Evolutionary conservation across 2,113 vertebrate species (phyloP), one percentile per base, ranked within the genome.

Genomic region (Anoplopoma fimbria): DNA sequence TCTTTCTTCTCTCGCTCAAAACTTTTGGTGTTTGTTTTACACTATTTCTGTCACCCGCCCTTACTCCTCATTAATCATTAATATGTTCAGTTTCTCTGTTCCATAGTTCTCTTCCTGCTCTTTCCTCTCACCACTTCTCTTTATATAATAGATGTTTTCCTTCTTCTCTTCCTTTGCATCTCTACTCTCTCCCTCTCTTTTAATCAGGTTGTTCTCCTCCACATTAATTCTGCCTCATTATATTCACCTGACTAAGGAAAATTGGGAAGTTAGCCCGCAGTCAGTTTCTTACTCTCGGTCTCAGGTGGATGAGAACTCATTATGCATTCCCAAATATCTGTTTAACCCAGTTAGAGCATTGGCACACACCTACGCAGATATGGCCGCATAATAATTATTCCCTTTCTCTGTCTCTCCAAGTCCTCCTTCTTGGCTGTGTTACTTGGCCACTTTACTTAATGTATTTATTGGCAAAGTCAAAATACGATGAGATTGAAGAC

Each of bases 341-440:
- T 84, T 90, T 92, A 92, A 92, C 91, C 89, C 73, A 88, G 74
- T 89, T 87, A 78, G 57, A 89, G 75, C n/a, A 17, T 33, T 75
- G 69, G 62, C 40, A 40, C 38, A 79, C 79, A 49, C 65, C 64
- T 42, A 77, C 15, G 1, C 34, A 57, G 61, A 82, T 36, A 58
- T 29, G 57, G 60, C 60, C 65, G 38, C 9, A 15, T 69, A 57
- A 33, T 60, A 81, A 76, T 79, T 45, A 85, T 73, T 75, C 25
- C 31, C 19, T 29, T 45, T 63, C 57, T 3, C 63, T 69, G 13
- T 45, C 47, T 76, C n/a, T 70, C 31, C 33, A 23, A 64, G 53
- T 70, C 12, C 51, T 75, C 2, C 9, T 31, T 69, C 2, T 63
- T 51, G 27, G 45, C 36, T 58, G 13, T 36, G 55, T 33, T 34